Evolutionary conservation across 1,140 invertebrate genomes (phyloP), one percentile per base, ranked within the genome.

Genomic region (Harpegnathos saltator): DNA sequence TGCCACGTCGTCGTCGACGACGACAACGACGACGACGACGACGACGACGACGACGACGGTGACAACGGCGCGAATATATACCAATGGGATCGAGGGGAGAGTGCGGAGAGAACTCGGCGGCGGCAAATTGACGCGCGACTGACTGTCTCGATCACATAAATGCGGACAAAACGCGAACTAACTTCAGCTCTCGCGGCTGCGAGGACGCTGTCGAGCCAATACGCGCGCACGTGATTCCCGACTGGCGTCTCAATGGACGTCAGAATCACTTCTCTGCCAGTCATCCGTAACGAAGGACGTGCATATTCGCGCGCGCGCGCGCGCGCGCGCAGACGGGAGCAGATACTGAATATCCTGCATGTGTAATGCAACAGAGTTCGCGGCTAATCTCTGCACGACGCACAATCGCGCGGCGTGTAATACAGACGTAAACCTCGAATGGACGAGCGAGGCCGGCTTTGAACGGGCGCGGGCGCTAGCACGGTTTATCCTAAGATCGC

Each of bases 191-290:
- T 56, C 59, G 68, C 33, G 78, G 52, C 48, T 61, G 68, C 77
- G 75, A 72, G 78, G 19, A 80, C 52, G 65, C 59, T 65, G 75
- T n/a, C 1, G 29, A 59, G 65, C 75, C 75, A 80, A 80, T 80
- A 80, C 75, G 44, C n/a, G 44, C n/a, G 59, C 73, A 52, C 73
- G 65, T 71, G 75, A 80, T 80, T 80, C 66, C 24, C 75, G 75
- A 80, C 75, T 80, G 75, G 75, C 75, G 75, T 80, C 82, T 83
- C 82, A 78, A 80, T 78, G 82, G 82, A 78, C 44, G 65, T 84
- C 75, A 82, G 82, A 82, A 82, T 84, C 75, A 84, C 82, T 83
- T 75, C 81, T 83, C 81, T 81, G 82, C 75, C 82, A 81, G 82
- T 84, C 75, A 80, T 80, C 56, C 81, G 72, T 82, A 74, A 62